A percentile compares a stretch with the other conserved stretches of the same genome.
phyloP scores from a whole-genome alignment of 1,140 invertebrate species.

The Condylostylus longicornis region DNA sequence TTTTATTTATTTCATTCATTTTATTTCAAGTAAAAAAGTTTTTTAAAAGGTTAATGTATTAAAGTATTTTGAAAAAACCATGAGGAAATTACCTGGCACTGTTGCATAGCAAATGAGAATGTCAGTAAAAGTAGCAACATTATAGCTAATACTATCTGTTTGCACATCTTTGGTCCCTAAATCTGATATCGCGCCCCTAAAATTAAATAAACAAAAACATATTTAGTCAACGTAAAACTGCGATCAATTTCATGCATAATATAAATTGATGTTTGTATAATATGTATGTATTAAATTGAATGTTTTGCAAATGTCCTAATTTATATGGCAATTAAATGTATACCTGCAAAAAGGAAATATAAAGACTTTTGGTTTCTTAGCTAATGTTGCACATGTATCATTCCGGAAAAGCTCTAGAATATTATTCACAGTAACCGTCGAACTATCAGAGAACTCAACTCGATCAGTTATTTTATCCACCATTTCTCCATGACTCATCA shows the following conservation, averaged over 20 bases:
- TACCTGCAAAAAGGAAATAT: neutral
- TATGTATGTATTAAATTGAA: too few species aligned
- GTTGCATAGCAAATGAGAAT: neutral
- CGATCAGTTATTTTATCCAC: neutral
- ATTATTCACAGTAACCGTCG: neutral
- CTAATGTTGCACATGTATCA: neutral
- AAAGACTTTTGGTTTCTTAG: neutral
- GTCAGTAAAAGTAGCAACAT: neutral
- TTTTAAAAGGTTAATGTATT: too few species aligned
- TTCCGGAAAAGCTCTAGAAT: neutral
- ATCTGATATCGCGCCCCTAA: neutral
- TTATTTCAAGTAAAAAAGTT: too few species aligned
- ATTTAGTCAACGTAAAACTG: too few species aligned
- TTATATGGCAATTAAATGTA: neutral
- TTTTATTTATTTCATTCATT: too few species aligned
- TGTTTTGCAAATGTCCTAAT: too few species aligned
- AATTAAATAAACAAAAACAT: too few species aligned
- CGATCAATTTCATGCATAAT: too few species aligned
- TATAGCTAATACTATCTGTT: neutral
- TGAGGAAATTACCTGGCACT: neutral
- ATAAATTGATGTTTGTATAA: too few species aligned
- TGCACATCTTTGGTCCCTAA: neutral
- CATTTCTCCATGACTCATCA: neutral
- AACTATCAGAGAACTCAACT: neutral
- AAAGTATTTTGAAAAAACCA: neutral